These are phyloP conservation scores for Holothuria scabra DNA, from an alignment of 53 echinoderm and acorn worm species.

Conservation along the genomic window DNA sequence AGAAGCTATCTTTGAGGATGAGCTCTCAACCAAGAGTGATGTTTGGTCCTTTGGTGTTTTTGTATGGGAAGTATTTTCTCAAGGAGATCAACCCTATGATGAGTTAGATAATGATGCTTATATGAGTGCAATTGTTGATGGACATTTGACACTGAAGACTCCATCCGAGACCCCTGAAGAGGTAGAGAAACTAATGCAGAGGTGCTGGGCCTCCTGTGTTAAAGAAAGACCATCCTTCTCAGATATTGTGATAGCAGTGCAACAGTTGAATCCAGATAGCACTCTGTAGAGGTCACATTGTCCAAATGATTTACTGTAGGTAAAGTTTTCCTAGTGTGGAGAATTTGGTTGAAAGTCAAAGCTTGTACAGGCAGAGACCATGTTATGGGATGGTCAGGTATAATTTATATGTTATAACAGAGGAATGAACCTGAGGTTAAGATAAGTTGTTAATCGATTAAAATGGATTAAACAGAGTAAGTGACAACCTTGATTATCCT, in stretches of 20 bases:
- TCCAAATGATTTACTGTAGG: background rate
- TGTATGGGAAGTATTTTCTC: slow-evolving; percentile 95
- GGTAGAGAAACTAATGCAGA: slow-evolving; percentile 82
- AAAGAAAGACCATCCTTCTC: slow-evolving; percentile 89
- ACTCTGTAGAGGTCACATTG: slow-evolving; percentile 57
- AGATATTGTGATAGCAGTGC: slow-evolving; percentile 77
- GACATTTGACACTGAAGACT: slow-evolving; percentile 71
- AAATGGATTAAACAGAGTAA: too few species aligned
- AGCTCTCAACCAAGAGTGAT: slow-evolving; percentile 98
- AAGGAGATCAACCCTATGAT: slow-evolving; percentile 82
- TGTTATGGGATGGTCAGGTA: too few species aligned
- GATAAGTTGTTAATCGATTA: too few species aligned
- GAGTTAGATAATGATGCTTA: slow-evolving; percentile 84
- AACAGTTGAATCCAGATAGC: slow-evolving; percentile 80
- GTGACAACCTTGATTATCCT: too few species aligned
- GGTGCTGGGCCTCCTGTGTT: slow-evolving; percentile 88
- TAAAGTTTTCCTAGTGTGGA: background rate
- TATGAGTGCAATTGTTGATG: slow-evolving; percentile 91
- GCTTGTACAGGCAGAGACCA: too few species aligned
- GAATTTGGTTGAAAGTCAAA: too few species aligned
- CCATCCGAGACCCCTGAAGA: slow-evolving; percentile 89
- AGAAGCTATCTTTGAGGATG: slow-evolving; percentile 96
- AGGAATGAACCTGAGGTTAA: too few species aligned
- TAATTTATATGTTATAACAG: too few species aligned
- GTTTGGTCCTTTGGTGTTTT: slow-evolving; percentile 96